phyloP scores from a whole-genome alignment of 1,140 invertebrate genomes.

The Bombus fervidus region DNA sequence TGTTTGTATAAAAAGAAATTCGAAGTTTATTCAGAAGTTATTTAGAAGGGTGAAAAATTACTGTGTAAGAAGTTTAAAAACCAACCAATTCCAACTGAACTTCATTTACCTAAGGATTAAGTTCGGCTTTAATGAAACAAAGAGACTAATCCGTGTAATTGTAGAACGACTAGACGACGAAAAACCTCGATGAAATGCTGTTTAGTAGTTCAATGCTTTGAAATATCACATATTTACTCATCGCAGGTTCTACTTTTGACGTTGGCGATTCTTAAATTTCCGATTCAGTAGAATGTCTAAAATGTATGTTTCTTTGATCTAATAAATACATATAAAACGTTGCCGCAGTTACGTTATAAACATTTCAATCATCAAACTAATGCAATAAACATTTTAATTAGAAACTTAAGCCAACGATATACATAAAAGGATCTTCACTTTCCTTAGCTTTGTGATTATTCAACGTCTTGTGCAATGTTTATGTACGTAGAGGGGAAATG shows the following conservation, averaged over 20 bases:
- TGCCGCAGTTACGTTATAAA: background rate
- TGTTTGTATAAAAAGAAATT: background rate
- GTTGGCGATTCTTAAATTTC: background rate
- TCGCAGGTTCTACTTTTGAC: background rate
- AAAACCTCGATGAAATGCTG: background rate
- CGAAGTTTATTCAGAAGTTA: background rate
- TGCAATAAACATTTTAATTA: background rate
- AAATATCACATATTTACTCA: background rate
- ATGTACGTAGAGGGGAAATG: background rate
- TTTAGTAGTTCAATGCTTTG: background rate
- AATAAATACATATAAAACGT: too few relatives aligned
- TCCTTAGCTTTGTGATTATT: too few relatives aligned
- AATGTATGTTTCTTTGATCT: too few relatives aligned
- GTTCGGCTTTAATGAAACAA: conserved; percentile 1
- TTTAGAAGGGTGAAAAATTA: background rate
- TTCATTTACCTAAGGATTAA: conserved; percentile 12
- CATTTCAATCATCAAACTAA: background rate
- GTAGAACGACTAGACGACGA: background rate
- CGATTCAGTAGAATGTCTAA: too few relatives aligned
- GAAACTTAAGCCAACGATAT: background rate
- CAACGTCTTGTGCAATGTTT: too few relatives aligned
- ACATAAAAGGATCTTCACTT: background rate
- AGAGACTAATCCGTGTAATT: conserved; percentile 15
- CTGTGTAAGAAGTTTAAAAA: background rate
- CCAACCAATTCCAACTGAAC: background rate